These are phyloP conservation scores for Thereva nobilitata DNA, from an alignment of 2,888 invertebrate genomes.

Conservation along the genomic window DNA sequence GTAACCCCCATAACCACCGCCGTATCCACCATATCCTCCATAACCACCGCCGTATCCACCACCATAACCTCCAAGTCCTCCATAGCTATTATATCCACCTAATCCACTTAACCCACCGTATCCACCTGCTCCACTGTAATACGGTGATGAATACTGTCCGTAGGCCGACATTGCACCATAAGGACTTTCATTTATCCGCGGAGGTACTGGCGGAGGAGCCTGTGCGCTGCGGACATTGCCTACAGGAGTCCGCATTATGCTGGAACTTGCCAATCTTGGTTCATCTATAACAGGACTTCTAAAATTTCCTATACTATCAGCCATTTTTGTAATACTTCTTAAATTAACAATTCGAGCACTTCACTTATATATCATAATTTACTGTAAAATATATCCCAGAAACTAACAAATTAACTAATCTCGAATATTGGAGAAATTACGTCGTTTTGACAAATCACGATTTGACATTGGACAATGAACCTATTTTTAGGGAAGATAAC, in stretches of 20 bases:
- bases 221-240: conserved; percentile 49
- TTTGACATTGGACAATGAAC: too few species aligned
- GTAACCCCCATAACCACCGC: conserved; percentile 49
- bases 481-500: too few species aligned
- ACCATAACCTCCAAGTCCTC: conserved; percentile 47
- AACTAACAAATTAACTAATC: too few species aligned
- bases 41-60: conserved; percentile 38
- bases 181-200: conserved; percentile 35
- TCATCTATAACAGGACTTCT: conserved; percentile 50
- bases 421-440: too few species aligned
- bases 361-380: too few species aligned
- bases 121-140: conserved; percentile 37
- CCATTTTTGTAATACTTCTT: background rate
- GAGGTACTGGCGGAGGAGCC: conserved; percentile 48
- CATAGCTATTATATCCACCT: conserved; percentile 51
- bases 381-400: too few species aligned
- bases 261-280: conserved; percentile 37
- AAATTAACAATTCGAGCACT: too few species aligned
- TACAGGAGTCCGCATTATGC: conserved; percentile 50
- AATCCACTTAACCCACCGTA: conserved; percentile 47
- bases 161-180: conserved; percentile 42
- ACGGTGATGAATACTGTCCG: conserved; percentile 33
- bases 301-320: conserved; percentile 44
- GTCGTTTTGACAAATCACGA: too few species aligned
- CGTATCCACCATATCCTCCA: conserved; percentile 46